Base-by-base conservation (phyloP, 2,113 vertebrate genomes). In the Mobula hypostoma region DNA sequence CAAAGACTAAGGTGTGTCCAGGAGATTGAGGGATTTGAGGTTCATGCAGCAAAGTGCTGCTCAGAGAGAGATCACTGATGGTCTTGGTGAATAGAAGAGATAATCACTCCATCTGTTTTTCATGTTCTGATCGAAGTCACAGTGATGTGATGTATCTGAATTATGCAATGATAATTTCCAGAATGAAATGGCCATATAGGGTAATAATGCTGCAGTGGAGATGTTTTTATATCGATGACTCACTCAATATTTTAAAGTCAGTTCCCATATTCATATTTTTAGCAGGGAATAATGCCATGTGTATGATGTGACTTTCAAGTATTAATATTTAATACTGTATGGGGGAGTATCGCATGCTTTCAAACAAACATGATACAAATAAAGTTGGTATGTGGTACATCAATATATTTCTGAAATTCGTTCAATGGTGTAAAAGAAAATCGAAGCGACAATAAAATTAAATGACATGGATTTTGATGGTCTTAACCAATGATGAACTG, bases 291-390 rank as follows among this genome's bases (percentile, higher is more conserved):
- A 93, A 24, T 19, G 48, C 40, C 68, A 32, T 21, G 91, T 74
- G 91, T 32, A 93, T 93, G 17, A 74, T 74, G 91, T 70, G 72
- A 93, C n/a, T 90, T n/a, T 56, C 27, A 40, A 93, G 56, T 56
- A 93, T 93, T 74, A 56, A 93, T 74, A 76, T 93, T 93, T 48
- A 48, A 48, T 93, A 36, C 29, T 76, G 72, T 56, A 15, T 14
- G 27, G 91, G 68, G 36, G 72, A 74, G 66, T 61, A n/a, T 93
- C 12, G 56, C 68, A 93, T 11, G 19, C 83, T 92, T 92, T 58
- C 63, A 70, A 92, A 92, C 40, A 36, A 70, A 70, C 32, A 36
- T 72, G 8, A 72, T 56, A 27, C 9, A 76, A 93, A 72, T 72
- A 29, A 93, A 74, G 21, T 93, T 15, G 40, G 85, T 14, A 48